Evolutionary conservation across 2,888 invertebrate species (phyloP).

Genomic region (Dorcus hopei): DNA sequence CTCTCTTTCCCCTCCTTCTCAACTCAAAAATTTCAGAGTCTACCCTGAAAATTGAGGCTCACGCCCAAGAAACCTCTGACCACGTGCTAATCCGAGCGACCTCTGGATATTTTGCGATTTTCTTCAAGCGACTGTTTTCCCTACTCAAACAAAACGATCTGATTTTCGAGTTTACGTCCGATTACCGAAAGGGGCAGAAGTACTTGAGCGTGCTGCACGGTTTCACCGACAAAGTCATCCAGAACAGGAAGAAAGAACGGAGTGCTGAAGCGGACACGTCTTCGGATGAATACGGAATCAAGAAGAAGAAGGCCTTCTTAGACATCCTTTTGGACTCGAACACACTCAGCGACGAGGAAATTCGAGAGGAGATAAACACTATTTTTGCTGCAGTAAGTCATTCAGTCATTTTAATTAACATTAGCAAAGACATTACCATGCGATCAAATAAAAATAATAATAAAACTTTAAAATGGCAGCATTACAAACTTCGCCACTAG

Average conservation of each 20-base stretch:
- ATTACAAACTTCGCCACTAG: too few relatives aligned
- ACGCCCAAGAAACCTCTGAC: constrained; percentile 20
- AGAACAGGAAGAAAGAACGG: constrained; percentile 21
- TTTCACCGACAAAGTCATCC: constrained; percentile 21
- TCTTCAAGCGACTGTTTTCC: constrained; percentile 24
- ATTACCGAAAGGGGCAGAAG: constrained; percentile 18
- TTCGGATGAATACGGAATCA: constrained; percentile 11
- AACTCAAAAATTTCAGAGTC: constrained; percentile 18
- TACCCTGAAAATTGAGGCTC: constrained; percentile 24
- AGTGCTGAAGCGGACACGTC: neutral
- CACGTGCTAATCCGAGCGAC: neutral
- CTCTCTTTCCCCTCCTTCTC: neutral
- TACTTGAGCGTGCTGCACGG: constrained; percentile 21
- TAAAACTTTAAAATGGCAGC: too few relatives aligned
- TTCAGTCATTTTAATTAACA: too few relatives aligned
- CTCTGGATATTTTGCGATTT: constrained; percentile 15
- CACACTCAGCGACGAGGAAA: constrained; percentile 49
- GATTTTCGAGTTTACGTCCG: constrained; percentile 22
- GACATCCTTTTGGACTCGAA: constrained; percentile 47
- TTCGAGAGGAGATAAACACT: constrained; percentile 57
- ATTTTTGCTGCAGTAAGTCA: constrained; percentile 55
- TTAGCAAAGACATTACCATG: too few relatives aligned
- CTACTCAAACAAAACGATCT: constrained; percentile 23
- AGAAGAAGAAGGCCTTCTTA: constrained; percentile 16
- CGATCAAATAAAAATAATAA: too few relatives aligned